Percentiles rank a stretch among this genome's conserved stretches.
These are phyloP conservation scores for Hassar affinis DNA, from an alignment of 2,113 vertebrate genomes.

Conservation along the genomic window DNA sequence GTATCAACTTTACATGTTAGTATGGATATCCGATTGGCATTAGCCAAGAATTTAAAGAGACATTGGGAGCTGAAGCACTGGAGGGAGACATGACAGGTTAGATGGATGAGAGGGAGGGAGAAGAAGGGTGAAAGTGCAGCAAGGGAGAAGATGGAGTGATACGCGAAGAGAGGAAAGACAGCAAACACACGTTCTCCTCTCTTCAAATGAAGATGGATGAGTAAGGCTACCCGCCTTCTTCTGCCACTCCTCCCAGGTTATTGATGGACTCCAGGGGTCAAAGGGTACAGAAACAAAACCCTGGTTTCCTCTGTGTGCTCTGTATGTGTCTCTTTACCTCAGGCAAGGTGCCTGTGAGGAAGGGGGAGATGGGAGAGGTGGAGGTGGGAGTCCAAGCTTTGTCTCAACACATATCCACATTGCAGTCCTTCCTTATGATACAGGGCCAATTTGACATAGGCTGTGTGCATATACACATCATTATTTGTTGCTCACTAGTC, in stretches of 20 bases:
- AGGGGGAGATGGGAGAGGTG: not conserved
- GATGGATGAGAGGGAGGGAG: constrained; percentile 35
- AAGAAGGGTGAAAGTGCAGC: constrained; percentile 46
- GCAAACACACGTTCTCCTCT: constrained; percentile 55
- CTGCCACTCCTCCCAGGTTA: constrained; percentile 59
- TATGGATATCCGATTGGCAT: not conserved
- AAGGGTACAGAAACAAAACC: constrained; percentile 68
- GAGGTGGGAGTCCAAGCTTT: constrained; percentile 13
- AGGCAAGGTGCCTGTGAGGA: constrained; percentile 58
- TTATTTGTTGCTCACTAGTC: not conserved
- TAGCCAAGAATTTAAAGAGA: not conserved
- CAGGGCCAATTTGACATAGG: constrained; percentile 27
- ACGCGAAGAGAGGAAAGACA: constrained; percentile 55
- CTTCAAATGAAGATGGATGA: constrained; percentile 75
- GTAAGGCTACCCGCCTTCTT: constrained; percentile 44
- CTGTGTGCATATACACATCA: constrained; percentile 7
- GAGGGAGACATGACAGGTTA: constrained; percentile 7
- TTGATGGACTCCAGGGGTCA: constrained; percentile 70
- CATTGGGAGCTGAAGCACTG: not conserved
- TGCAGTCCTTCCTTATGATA: constrained; percentile 12
- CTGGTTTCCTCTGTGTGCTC: constrained; percentile 59
- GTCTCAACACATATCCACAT: constrained; percentile 36
- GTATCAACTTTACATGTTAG: not conserved
- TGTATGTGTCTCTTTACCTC: constrained; percentile 42
- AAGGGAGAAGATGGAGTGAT: constrained; percentile 45